These are phyloP conservation scores for Scopus umbretta DNA, from an alignment of 2,113 vertebrate genomes.

Conservation along the genomic window DNA sequence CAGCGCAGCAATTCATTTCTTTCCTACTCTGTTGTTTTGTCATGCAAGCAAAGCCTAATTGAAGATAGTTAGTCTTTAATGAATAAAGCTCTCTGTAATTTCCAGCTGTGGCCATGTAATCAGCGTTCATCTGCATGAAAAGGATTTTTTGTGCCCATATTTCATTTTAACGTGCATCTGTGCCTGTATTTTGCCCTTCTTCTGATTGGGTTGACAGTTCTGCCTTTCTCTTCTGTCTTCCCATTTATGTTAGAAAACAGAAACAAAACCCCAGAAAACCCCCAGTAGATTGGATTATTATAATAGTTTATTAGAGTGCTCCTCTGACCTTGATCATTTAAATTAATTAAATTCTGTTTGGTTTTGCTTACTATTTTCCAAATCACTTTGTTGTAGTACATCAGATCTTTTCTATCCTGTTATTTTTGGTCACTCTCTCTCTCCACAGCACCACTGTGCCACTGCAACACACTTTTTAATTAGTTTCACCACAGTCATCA, in stretches of 20 bases:
- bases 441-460: background rate
- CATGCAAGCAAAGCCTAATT: conserved; percentile 10
- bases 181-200: conserved; percentile 17
- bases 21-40: background rate
- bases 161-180: conserved; percentile 60
- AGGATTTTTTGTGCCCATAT: background rate
- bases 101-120: conserved; percentile 65
- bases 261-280: background rate
- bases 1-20: background rate
- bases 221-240: conserved; percentile 1
- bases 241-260: background rate
- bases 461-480: conserved; percentile 63
- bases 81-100: conserved; percentile 51
- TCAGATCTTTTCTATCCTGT: background rate
- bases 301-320: background rate
- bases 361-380: conserved; percentile 31
- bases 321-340: background rate
- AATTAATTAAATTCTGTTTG: conserved; percentile 44
- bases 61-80: conserved; percentile 42
- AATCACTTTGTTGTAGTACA: background rate
- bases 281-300: background rate
- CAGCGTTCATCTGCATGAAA: background rate
- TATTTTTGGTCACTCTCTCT: conserved; percentile 40
- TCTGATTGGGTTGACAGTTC: background rate
- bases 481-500: conserved; percentile 69